Conservation (phyloP, 2,113 vertebrate genomes). For the Sorex fumeus region DNA sequence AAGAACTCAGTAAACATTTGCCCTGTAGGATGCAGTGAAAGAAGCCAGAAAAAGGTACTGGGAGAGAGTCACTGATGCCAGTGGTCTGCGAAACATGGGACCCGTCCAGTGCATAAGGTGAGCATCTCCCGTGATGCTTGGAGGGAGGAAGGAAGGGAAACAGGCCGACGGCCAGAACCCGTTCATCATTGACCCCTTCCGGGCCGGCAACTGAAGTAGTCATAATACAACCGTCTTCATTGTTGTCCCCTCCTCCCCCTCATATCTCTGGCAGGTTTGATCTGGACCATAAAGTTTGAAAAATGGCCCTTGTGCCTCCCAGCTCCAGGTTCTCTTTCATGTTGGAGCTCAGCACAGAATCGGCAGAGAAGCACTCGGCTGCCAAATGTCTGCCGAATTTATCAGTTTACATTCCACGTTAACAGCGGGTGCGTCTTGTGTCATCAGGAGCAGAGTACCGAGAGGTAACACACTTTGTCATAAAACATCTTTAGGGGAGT, state of each 20-base stretch:
- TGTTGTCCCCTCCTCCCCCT: not conserved
- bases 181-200: too few species aligned
- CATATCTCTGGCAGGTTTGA: conserved; percentile 35
- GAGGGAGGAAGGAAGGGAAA: too few species aligned
- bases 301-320: conserved; percentile 58
- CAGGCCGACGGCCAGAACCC: too few species aligned
- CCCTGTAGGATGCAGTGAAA: too few species aligned
- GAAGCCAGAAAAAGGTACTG: too few species aligned
- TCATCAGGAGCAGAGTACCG: conserved; percentile 15
- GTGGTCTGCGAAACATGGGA: too few species aligned
- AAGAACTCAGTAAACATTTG: too few species aligned
- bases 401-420: conserved; percentile 41
- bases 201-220: too few species aligned
- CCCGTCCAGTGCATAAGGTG: too few species aligned
- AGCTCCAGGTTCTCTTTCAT: conserved; percentile 68
- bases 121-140: too few species aligned
- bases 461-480: conserved; percentile 64
- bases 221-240: too few species aligned
- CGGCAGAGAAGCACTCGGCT: conserved; percentile 43
- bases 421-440: conserved; percentile 61
- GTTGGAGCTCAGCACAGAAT: conserved; percentile 63
- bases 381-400: conserved; percentile 60
- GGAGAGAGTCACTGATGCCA: too few species aligned
- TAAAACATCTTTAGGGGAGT: conserved; percentile 66
- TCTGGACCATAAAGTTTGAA: conserved; percentile 65